phyloP scores from a whole-genome alignment of 2,113 vertebrate species.

The Platysteira castanea region DNA sequence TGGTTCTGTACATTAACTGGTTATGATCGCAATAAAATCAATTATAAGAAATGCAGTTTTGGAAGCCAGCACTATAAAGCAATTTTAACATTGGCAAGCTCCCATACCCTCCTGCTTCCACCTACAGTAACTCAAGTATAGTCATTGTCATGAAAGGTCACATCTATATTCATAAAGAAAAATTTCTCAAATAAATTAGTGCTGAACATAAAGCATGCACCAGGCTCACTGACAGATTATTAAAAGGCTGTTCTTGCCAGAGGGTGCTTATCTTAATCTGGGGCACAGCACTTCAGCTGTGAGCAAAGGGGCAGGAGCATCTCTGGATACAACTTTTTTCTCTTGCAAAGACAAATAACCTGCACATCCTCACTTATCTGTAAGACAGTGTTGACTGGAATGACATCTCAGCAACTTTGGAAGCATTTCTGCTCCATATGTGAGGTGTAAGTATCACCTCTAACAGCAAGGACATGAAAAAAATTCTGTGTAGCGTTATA shows the following conservation, averaged over 20 bases:
- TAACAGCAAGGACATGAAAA: neutral
- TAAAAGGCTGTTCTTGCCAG: neutral
- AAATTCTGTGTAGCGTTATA: neutral
- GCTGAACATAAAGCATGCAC: slow-evolving; percentile 40
- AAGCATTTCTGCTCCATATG: neutral
- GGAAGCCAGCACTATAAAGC: slow-evolving; percentile 56
- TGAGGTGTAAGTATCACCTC: neutral
- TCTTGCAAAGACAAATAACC: neutral
- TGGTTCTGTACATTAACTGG: slow-evolving; percentile 60
- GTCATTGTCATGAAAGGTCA: slow-evolving; percentile 60
- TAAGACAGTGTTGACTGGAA: neutral
- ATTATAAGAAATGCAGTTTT: slow-evolving; percentile 64
- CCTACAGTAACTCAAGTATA: slow-evolving; percentile 54
- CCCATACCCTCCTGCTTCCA: slow-evolving; percentile 33
- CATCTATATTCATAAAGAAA: slow-evolving; percentile 63
- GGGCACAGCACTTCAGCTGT: neutral
- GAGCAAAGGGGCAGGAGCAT: neutral
- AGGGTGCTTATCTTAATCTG: slow-evolving; percentile 27
- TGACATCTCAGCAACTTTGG: neutral
- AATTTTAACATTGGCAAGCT: slow-evolving; percentile 53
- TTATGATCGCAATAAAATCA: slow-evolving; percentile 64
- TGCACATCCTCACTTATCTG: neutral
- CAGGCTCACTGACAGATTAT: slow-evolving; percentile 24
- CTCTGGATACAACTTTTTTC: neutral
- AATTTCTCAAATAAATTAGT: slow-evolving; percentile 45